Evolutionary conservation across 2,888 invertebrate species (phyloP).

Genomic region (Melinopterus prodromus): DNA sequence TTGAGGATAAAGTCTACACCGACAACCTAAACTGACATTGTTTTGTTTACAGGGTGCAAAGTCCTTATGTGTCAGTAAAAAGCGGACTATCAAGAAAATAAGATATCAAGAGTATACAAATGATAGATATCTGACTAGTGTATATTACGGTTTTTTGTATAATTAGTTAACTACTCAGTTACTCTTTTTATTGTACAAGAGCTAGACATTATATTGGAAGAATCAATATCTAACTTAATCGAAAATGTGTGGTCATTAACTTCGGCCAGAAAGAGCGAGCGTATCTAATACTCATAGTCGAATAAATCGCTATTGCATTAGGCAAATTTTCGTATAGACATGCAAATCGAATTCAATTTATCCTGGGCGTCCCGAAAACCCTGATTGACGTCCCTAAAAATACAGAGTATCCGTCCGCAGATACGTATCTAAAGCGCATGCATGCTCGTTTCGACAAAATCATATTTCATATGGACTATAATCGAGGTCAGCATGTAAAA

Average conservation of each 20-base stretch:
- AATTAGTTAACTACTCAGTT: no score
- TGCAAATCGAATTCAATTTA: constrained; percentile 4
- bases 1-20: no score
- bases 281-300: neutral
- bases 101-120: no score
- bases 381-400: constrained; percentile 4
- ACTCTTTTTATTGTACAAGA: no score
- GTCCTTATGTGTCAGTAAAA: no score
- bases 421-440: neutral
- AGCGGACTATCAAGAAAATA: no score
- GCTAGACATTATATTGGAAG: no score
- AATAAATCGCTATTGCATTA: neutral
- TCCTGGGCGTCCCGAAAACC: neutral
- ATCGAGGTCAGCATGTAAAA: constrained; percentile 58
- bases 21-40: no score
- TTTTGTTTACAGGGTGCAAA: no score
- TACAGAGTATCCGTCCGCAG: neutral
- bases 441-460: constrained; percentile 29
- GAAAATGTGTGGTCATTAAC: neutral
- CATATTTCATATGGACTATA: constrained; percentile 40
- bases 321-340: neutral
- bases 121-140: no score
- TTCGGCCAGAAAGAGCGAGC: neutral
- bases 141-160: no score
- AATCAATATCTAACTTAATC: no score